Evolutionary conservation across 2,888 invertebrate species (phyloP).

Genomic region (Eretmocerus hayati): DNA sequence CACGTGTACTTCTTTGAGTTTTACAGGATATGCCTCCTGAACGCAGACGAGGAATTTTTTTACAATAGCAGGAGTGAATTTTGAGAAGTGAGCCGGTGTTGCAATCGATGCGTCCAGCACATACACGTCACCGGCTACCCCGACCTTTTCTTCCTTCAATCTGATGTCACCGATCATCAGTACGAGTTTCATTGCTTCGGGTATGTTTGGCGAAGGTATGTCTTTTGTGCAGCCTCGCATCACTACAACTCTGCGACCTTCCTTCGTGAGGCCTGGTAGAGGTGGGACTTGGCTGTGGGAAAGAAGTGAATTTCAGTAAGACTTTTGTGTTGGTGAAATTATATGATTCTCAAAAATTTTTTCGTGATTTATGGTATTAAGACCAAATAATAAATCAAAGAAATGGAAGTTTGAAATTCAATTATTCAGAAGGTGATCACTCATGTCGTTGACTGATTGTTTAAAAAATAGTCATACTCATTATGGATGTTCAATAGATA

Average conservation of each 20-base stretch:
- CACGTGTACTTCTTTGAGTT: constrained; percentile 79
- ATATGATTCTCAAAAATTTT: too few relatives aligned
- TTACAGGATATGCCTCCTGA: constrained; percentile 81
- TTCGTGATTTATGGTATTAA: too few relatives aligned
- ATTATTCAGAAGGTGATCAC: too few relatives aligned
- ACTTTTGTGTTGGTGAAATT: too few relatives aligned
- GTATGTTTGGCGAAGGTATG: constrained; percentile 62
- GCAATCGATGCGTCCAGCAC: constrained; percentile 73
- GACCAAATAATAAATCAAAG: too few relatives aligned
- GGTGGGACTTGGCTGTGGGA: constrained; percentile 66
- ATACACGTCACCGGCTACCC: constrained; percentile 80
- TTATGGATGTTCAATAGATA: too few relatives aligned
- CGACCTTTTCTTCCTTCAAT: constrained; percentile 66
- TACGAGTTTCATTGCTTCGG: constrained; percentile 74
- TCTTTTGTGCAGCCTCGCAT: constrained; percentile 69
- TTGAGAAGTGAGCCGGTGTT: constrained; percentile 73
- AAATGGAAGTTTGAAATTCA: too few relatives aligned
- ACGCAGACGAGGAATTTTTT: constrained; percentile 82
- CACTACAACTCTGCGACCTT: constrained; percentile 69
- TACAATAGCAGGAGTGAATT: constrained; percentile 73
- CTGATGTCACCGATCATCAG: constrained; percentile 81
- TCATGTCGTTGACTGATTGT: too few relatives aligned
- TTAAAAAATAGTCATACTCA: too few relatives aligned
- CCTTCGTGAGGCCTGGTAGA: constrained; percentile 72
- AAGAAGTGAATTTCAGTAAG: too few relatives aligned